A percentile compares a stretch with the other conserved stretches of the same genome.
phyloP scores from a whole-genome alignment of 2,797 vertebrate genomes.

The Glossophaga mutica region DNA sequence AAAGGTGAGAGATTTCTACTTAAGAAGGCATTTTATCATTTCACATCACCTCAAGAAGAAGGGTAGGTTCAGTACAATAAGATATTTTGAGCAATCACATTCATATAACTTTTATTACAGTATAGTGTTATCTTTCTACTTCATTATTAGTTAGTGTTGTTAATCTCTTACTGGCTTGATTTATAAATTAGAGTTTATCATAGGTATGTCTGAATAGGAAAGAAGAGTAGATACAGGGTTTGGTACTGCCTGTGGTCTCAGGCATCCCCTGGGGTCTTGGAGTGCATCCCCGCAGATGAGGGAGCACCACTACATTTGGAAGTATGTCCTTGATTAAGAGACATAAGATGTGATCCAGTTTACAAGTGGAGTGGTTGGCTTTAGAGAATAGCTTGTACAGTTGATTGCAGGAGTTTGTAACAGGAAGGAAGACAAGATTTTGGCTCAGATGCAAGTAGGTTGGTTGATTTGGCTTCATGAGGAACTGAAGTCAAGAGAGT shows the following conservation, averaged over 20 bases:
- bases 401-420: not conserved
- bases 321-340: not conserved
- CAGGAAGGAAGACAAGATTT: not conserved
- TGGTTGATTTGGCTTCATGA: not conserved
- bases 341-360: not conserved
- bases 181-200: not conserved
- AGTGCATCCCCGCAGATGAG: no score
- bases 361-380: not conserved
- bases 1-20: not conserved
- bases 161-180: not conserved
- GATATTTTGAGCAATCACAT: not conserved
- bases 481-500: not conserved
- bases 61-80: not conserved
- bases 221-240: not conserved
- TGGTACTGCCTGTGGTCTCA: not conserved
- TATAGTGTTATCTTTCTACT: not conserved
- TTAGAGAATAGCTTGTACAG: not conserved
- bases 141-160: not conserved
- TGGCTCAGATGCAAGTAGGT: not conserved
- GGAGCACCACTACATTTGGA: not conserved
- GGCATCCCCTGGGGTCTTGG: not conserved
- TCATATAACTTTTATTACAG: not conserved
- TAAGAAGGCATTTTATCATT: not conserved
- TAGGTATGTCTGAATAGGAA: not conserved
- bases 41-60: not conserved